These are phyloP conservation scores for Sinocyclocheilus rhinocerous DNA, from an alignment of 2,113 vertebrate genomes.

Conservation along the genomic window DNA sequence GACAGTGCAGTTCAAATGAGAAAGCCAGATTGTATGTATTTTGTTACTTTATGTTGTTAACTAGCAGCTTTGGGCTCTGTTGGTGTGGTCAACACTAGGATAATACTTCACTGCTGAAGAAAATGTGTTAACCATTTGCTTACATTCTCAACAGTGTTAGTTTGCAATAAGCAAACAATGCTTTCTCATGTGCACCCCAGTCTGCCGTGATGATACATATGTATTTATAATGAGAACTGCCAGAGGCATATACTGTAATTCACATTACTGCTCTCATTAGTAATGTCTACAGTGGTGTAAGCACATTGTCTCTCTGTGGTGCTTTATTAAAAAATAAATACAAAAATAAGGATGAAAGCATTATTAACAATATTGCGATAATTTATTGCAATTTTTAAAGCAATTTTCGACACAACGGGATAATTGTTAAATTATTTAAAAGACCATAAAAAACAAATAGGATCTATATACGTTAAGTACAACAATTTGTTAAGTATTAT, in stretches of 20 bases:
- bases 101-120: neutral
- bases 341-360: neutral
- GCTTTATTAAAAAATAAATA: neutral
- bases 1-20: neutral
- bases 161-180: neutral
- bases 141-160: neutral
- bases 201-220: conserved; percentile 23
- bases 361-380: neutral
- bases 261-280: conserved; percentile 47
- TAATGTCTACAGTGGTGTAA: conserved; percentile 31
- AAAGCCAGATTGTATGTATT: neutral
- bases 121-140: conserved; percentile 8
- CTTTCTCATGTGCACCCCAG: conserved; percentile 25
- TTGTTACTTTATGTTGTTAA: neutral
- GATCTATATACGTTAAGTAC: too few relatives aligned
- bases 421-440: too few relatives aligned
- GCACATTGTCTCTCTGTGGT: conserved; percentile 27
- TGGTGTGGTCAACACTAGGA: neutral
- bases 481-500: too few relatives aligned
- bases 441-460: too few relatives aligned
- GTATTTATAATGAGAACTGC: conserved; percentile 31
- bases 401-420: too few relatives aligned
- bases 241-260: conserved; percentile 25
- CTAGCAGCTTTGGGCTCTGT: neutral
- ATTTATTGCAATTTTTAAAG: neutral